Percentiles rank a stretch among this genome's conserved stretches.
phyloP scores from a whole-genome alignment of 2,888 invertebrate species.

The Nomada fucata region DNA sequence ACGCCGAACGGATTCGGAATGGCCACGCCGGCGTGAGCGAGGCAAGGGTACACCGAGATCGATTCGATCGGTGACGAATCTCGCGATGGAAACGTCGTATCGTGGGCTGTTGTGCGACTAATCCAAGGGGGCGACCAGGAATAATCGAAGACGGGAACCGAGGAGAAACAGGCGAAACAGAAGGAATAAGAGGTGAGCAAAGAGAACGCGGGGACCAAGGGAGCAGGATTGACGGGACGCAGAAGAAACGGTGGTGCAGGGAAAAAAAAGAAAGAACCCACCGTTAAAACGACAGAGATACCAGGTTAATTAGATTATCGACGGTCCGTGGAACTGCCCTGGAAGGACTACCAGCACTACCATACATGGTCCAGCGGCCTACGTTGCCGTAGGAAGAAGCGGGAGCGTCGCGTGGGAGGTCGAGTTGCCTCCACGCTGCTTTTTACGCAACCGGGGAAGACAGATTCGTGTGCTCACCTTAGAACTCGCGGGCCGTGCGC shows the following conservation, averaged over 20 bases:
- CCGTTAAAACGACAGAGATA: slow-evolving; percentile 38
- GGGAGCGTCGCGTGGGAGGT: slow-evolving; percentile 73
- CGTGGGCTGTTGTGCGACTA: slow-evolving; percentile 6
- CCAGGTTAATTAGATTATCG: slow-evolving; percentile 69
- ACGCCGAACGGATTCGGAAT: slow-evolving; percentile 66
- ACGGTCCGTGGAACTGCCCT: slow-evolving; percentile 42
- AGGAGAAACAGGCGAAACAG: not conserved
- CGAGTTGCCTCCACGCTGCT: slow-evolving; percentile 53
- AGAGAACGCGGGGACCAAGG: not conserved
- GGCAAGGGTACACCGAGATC: not conserved
- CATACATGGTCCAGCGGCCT: slow-evolving; percentile 72
- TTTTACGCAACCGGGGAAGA: slow-evolving; percentile 61
- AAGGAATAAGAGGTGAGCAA: not conserved
- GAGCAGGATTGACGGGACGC: slow-evolving; percentile 53
- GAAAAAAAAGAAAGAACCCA: slow-evolving; percentile 3
- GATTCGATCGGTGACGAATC: slow-evolving; percentile 11
- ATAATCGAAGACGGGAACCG: not conserved
- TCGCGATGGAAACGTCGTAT: not conserved
- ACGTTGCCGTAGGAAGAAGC: slow-evolving; percentile 58
- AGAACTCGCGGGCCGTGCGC: slow-evolving; percentile 46
- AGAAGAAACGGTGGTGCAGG: slow-evolving; percentile 37
- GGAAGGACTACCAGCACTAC: slow-evolving; percentile 49
- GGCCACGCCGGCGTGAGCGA: slow-evolving; percentile 57
- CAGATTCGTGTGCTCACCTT: slow-evolving; percentile 61
- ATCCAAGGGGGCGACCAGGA: not conserved